Evolutionary conservation across 2,113 vertebrate genomes (phyloP).

Genomic region (Heteronetta atricapilla): DNA sequence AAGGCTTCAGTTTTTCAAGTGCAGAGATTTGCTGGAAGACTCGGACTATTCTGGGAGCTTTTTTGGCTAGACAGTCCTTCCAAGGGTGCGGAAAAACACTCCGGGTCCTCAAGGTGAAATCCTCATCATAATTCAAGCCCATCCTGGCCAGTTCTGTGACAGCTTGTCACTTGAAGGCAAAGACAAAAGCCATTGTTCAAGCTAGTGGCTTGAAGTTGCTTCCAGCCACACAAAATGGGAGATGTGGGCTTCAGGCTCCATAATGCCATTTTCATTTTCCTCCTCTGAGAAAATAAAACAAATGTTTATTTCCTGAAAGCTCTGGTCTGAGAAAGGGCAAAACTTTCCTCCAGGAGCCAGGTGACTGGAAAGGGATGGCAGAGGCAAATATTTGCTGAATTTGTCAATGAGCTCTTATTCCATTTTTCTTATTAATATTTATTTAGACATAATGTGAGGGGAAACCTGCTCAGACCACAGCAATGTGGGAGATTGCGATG

Average conservation of each 20-base stretch:
- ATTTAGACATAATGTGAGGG: slow-evolving; percentile 53
- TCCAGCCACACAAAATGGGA: neutral
- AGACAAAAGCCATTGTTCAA: neutral
- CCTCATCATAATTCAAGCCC: neutral
- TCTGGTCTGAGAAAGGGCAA: slow-evolving; percentile 37
- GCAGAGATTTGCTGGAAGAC: neutral
- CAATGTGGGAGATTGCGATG: slow-evolving; percentile 40
- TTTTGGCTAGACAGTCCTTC: neutral
- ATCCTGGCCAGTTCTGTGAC: neutral
- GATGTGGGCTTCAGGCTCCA: neutral
- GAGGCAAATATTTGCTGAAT: slow-evolving; percentile 61
- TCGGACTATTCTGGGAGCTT: neutral
- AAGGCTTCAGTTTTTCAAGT: neutral
- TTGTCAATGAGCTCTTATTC: slow-evolving; percentile 66
- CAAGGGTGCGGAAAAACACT: neutral
- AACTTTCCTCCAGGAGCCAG: neutral
- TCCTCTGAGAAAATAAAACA: slow-evolving; percentile 8
- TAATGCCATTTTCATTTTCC: slow-evolving; percentile 21
- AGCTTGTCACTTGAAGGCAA: neutral
- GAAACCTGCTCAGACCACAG: slow-evolving; percentile 58
- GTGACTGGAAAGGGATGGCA: slow-evolving; percentile 36
- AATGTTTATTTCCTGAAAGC: slow-evolving; percentile 51
- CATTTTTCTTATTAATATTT: slow-evolving; percentile 64
- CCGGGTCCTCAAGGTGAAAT: neutral
- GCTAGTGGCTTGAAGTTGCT: neutral